Conservation (phyloP, 2,888 invertebrate genomes). For the Drymonia ruficornis region DNA sequence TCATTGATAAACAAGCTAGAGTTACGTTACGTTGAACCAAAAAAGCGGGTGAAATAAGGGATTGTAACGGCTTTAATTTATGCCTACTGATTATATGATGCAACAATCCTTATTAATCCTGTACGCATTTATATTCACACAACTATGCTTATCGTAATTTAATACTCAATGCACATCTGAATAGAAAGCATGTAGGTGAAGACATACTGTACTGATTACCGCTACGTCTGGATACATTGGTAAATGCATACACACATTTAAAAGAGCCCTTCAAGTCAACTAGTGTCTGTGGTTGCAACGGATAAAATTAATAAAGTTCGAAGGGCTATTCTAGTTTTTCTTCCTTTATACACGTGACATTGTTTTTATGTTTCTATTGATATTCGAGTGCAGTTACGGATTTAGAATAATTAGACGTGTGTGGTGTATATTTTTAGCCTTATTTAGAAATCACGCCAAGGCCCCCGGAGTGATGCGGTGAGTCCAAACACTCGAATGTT, state of each 20-base stretch:
- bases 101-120: no score
- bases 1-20: no score
- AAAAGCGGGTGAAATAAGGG: no score
- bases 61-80: no score
- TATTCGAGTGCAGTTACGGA: conserved; percentile 22
- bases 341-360: background rate
- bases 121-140: conserved; percentile 6
- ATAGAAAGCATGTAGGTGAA: conserved; percentile 51
- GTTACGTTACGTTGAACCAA: no score
- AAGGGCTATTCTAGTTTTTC: background rate
- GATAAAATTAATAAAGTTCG: conserved; percentile 7
- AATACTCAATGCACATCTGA: conserved; percentile 39
- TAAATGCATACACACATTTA: conserved; percentile 38
- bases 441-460: conserved; percentile 64
- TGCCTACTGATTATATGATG: no score
- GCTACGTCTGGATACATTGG: conserved; percentile 27
- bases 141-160: conserved; percentile 33
- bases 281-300: conserved; percentile 8
- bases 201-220: conserved; percentile 43
- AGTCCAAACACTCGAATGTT: conserved; percentile 46
- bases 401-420: conserved; percentile 49
- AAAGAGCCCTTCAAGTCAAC: conserved; percentile 47
- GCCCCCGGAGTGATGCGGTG: conserved; percentile 53
- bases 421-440: conserved; percentile 51
- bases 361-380: conserved; percentile 1